These are phyloP conservation scores for Chymomyza amoena DNA, from an alignment of 2,888 invertebrate species.

Conservation along the genomic window DNA sequence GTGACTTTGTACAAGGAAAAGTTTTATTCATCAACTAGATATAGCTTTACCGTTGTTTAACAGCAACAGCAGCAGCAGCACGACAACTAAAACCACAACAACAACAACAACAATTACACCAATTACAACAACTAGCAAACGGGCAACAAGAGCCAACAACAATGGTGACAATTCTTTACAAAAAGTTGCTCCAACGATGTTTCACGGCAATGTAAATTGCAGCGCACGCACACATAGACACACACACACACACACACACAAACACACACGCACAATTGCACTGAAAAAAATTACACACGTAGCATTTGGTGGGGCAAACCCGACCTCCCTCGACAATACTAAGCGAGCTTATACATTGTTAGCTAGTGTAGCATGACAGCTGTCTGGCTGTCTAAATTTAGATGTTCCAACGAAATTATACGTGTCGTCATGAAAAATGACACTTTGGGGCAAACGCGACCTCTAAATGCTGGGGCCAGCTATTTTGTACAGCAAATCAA, in stretches of 20 bases:
- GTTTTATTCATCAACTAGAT: conserved; percentile 67
- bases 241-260: not conserved
- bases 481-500: too few relatives aligned
- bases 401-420: too few relatives aligned
- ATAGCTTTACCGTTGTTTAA: conserved; percentile 64
- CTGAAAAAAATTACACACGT: not conserved
- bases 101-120: conserved; percentile 12
- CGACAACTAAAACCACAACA: conserved; percentile 13
- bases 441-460: too few relatives aligned
- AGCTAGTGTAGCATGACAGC: too few relatives aligned
- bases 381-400: too few relatives aligned
- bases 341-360: too few relatives aligned
- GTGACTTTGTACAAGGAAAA: conserved; percentile 36
- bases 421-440: too few relatives aligned
- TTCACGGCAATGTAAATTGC: conserved; percentile 50
- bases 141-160: conserved; percentile 10
- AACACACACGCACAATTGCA: conserved; percentile 5
- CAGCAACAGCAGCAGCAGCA: conserved; percentile 26
- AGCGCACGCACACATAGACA: conserved; percentile 23
- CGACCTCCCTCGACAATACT: too few relatives aligned
- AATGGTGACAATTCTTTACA: conserved; percentile 34
- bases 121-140: conserved; percentile 20
- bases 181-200: conserved; percentile 38
- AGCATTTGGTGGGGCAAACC: too few relatives aligned
- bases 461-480: too few relatives aligned